A percentile compares a stretch with the other conserved stretches of the same genome.
Evolutionary conservation across 2,797 vertebrate species (phyloP).

Genomic region (Pachyuromys duprasi): DNA sequence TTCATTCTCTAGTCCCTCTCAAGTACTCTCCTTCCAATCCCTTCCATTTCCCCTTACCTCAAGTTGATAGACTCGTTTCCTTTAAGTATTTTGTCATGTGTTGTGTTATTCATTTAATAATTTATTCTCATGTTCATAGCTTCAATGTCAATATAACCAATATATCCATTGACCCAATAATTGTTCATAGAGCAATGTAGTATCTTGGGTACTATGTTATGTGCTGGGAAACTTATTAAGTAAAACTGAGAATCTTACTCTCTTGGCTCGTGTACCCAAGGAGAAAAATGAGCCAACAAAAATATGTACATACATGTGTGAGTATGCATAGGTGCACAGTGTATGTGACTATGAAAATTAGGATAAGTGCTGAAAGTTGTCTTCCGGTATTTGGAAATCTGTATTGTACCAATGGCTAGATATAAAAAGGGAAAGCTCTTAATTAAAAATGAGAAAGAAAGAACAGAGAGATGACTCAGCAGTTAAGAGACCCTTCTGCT

Average conservation of each 20-base stretch:
- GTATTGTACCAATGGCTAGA: background rate
- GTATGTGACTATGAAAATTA: background rate
- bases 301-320: background rate
- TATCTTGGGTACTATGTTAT: background rate
- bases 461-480: background rate
- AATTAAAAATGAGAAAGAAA: conserved; percentile 21
- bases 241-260: background rate
- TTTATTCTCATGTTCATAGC: conserved; percentile 47
- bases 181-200: conserved; percentile 9
- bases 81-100: background rate
- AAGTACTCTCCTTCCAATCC: background rate
- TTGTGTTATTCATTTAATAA: conserved; percentile 25
- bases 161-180: background rate
- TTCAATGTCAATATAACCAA: background rate
- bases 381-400: conserved; percentile 24
- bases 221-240: background rate
- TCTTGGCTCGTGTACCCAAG: background rate
- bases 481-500: background rate
- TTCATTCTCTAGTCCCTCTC: background rate
- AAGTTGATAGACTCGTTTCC: background rate
- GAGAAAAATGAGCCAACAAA: background rate
- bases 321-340: background rate
- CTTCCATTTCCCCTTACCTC: background rate
- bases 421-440: background rate
- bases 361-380: background rate